These are phyloP conservation scores for Stegana nigrithorax DNA, from an alignment of 2,888 invertebrate genomes.

Conservation along the genomic window DNA sequence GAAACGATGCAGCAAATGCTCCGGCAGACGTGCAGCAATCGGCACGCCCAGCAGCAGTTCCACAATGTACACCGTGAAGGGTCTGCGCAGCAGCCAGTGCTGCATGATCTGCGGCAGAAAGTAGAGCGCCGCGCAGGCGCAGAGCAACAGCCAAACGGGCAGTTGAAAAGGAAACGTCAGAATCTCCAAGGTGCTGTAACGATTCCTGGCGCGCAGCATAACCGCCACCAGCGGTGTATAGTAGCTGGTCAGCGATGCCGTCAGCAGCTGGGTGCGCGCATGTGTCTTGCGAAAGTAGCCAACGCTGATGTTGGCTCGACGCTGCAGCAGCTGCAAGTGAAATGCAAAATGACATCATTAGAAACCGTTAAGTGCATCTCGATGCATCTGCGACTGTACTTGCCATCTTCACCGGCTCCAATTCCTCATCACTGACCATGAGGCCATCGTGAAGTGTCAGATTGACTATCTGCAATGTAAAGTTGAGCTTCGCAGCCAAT, in stretches of 20 bases:
- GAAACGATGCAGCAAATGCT: not conserved
- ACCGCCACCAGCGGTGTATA: slow-evolving; percentile 42
- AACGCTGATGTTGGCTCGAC: slow-evolving; percentile 39
- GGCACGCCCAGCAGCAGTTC: slow-evolving; percentile 37
- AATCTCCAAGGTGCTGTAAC: slow-evolving; percentile 39
- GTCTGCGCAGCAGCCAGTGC: slow-evolving; percentile 25
- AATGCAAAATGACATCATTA: not conserved
- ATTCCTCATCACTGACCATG: no score
- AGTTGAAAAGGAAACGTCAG: slow-evolving; percentile 43
- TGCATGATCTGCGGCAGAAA: not conserved
- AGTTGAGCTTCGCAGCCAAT: slow-evolving; percentile 44
- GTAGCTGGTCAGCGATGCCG: slow-evolving; percentile 46
- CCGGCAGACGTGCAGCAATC: not conserved
- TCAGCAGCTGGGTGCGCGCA: slow-evolving; percentile 29
- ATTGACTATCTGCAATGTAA: slow-evolving; percentile 26
- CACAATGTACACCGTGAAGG: not conserved
- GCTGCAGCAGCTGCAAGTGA: slow-evolving; percentile 24
- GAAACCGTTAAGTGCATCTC: not conserved
- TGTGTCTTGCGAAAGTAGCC: slow-evolving; percentile 46
- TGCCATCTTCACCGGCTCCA: slow-evolving; percentile 41
- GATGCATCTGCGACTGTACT: slow-evolving; percentile 18
- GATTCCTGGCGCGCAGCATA: slow-evolving; percentile 33
- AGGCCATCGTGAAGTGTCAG: no score
- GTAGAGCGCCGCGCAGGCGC: not conserved
- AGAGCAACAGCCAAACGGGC: slow-evolving; percentile 35